Conservation (phyloP, 2,113 vertebrate genomes). For the Hypomesus transpacificus region DNA sequence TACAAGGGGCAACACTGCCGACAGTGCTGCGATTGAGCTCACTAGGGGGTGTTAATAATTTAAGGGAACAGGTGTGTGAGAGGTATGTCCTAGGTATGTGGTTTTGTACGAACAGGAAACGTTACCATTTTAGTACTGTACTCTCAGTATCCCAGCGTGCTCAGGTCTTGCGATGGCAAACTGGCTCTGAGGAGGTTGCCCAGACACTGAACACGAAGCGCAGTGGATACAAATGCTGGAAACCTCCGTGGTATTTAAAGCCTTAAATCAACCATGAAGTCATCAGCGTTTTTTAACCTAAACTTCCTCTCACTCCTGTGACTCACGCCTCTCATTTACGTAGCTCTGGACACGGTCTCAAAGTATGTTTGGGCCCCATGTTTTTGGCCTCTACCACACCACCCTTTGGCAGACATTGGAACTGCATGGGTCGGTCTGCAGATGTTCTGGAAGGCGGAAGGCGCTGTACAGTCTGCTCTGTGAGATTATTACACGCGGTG, state of each 20-base stretch:
- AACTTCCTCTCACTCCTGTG: too few species aligned
- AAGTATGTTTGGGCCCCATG: too few species aligned
- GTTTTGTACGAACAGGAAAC: conserved; percentile 44
- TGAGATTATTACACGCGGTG: background rate
- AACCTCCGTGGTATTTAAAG: too few species aligned
- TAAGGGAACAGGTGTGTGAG: conserved; percentile 32
- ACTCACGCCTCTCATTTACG: too few species aligned
- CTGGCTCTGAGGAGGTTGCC: conserved; percentile 22
- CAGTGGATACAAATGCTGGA: too few species aligned
- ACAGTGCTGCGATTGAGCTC: conserved; percentile 19
- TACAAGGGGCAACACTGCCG: conserved; percentile 30
- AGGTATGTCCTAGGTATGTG: conserved; percentile 13
- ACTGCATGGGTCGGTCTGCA: too few species aligned
- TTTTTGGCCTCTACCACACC: too few species aligned
- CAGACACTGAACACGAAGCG: background rate
- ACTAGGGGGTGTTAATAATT: conserved; percentile 29
- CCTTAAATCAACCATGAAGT: too few species aligned
- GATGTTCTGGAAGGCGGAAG: too few species aligned
- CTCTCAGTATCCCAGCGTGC: conserved; percentile 44
- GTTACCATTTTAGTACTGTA: conserved; percentile 64
- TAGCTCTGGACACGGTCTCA: too few species aligned
- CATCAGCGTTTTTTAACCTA: too few species aligned
- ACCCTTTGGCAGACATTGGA: too few species aligned
- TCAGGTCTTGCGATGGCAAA: conserved; percentile 61
- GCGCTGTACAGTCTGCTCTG: background rate